Evolutionary conservation across 2,888 invertebrate genomes (phyloP).

Genomic region (Hesperia comma): DNA sequence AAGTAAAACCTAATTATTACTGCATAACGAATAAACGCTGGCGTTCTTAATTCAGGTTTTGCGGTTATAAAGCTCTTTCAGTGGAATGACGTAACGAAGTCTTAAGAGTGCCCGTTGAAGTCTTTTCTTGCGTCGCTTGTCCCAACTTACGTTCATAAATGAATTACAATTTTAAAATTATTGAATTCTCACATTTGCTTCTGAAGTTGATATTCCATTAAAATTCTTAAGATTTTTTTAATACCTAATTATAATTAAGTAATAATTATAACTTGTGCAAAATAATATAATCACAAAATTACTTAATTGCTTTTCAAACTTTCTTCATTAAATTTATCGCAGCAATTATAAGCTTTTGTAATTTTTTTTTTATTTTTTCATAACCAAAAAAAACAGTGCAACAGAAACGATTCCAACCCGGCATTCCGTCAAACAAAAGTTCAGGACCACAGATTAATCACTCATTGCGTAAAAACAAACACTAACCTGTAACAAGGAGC

Average conservation of each 20-base stretch:
- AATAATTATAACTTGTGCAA: no score
- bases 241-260: no score
- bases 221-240: no score
- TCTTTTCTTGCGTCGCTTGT: constrained; percentile 62
- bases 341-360: no score
- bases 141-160: constrained; percentile 10
- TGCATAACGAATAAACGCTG: neutral
- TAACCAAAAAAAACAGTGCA: neutral
- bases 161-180: constrained; percentile 9
- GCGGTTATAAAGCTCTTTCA: constrained; percentile 21
- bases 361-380: no score
- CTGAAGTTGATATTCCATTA: no score
- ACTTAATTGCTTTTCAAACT: no score
- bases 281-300: no score
- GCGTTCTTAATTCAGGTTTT: constrained; percentile 10
- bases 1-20: neutral
- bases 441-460: neutral
- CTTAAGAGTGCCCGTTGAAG: constrained; percentile 61
- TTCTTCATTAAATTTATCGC: no score
- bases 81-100: constrained; percentile 31
- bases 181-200: no score
- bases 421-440: neutral
- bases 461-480: constrained; percentile 40
- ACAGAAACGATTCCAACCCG: neutral
- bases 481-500: constrained; percentile 61